Conservation (phyloP, 1,140 invertebrate species). For the Drosophila carrolli region DNA sequence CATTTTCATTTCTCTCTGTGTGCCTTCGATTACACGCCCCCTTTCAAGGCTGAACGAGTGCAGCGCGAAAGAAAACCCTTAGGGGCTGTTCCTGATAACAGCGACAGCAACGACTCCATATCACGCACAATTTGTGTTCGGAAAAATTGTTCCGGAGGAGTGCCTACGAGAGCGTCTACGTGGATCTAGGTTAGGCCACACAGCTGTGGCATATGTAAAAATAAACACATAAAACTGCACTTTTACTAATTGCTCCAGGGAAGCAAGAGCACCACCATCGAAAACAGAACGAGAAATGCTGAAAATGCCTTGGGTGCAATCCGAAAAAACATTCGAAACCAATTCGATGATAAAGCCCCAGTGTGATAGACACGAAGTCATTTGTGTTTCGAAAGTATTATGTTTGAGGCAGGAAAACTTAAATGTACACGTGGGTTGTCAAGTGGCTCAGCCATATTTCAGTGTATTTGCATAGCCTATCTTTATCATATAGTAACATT, state of each 20-base stretch:
- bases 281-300: constrained; percentile 2
- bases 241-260: constrained; percentile 75
- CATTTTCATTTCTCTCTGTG: not conserved
- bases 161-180: constrained; percentile 19
- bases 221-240: constrained; percentile 83
- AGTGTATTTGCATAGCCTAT: constrained; percentile 13
- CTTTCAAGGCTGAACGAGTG: constrained; percentile 46
- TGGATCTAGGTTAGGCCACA: constrained; percentile 76
- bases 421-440: constrained; percentile 29
- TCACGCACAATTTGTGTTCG: constrained; percentile 78
- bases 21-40: constrained; percentile 60
- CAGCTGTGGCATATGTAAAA: constrained; percentile 75
- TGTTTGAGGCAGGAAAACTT: constrained; percentile 2
- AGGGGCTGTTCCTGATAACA: constrained; percentile 61
- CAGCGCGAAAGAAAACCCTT: constrained; percentile 52
- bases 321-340: constrained; percentile 47
- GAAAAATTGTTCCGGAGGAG: constrained; percentile 46
- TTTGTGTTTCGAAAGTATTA: constrained; percentile 28
- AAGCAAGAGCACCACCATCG: constrained; percentile 15
- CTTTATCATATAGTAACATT: not conserved
- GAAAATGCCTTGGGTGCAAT: constrained; percentile 31
- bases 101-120: constrained; percentile 59
- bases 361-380: constrained; percentile 27
- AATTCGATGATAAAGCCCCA: constrained; percentile 66
- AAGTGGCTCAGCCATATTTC: constrained; percentile 4